Conservation (phyloP, 2,888 invertebrate species). For the Limulus polyphemus region DNA sequence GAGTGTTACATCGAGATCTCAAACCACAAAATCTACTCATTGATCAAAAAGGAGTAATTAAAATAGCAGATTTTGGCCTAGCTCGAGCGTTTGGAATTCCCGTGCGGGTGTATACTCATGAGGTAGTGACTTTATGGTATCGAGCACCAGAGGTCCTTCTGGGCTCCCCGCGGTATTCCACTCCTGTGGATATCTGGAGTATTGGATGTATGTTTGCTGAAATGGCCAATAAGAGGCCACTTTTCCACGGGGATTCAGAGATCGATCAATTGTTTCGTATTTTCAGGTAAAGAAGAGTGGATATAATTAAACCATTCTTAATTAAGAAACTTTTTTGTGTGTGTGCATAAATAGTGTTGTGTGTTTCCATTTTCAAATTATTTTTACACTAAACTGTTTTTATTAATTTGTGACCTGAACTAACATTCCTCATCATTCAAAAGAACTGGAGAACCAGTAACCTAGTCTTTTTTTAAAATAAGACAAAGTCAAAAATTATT, state of each 20-base stretch:
- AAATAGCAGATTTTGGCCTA: conserved; percentile 97
- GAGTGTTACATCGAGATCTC: conserved; percentile 82
- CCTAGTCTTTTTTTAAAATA: too few species aligned
- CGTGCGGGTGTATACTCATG: conserved; percentile 78
- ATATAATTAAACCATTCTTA: background rate
- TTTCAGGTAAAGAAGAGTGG: conserved; percentile 54
- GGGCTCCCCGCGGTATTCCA: conserved; percentile 76
- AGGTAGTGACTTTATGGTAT: conserved; percentile 94
- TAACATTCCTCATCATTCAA: too few species aligned
- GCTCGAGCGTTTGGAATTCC: conserved; percentile 94
- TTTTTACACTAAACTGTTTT: too few species aligned
- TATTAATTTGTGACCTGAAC: too few species aligned
- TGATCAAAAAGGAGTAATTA: conserved; percentile 77
- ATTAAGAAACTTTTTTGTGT: too few species aligned
- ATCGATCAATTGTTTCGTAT: conserved; percentile 96
- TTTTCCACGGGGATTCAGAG: conserved; percentile 97
- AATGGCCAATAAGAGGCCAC: conserved; percentile 81
- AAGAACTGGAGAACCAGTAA: too few species aligned
- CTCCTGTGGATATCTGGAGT: conserved; percentile 95
- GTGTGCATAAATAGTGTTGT: too few species aligned
- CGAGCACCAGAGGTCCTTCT: conserved; percentile 92
- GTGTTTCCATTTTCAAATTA: too few species aligned
- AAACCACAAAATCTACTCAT: conserved; percentile 95
- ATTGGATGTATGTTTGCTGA: conserved; percentile 96
- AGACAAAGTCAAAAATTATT: too few species aligned